These are phyloP conservation scores for Aldabrachelys gigantea DNA, from an alignment of 2,113 vertebrate species.

Conservation along the genomic window DNA sequence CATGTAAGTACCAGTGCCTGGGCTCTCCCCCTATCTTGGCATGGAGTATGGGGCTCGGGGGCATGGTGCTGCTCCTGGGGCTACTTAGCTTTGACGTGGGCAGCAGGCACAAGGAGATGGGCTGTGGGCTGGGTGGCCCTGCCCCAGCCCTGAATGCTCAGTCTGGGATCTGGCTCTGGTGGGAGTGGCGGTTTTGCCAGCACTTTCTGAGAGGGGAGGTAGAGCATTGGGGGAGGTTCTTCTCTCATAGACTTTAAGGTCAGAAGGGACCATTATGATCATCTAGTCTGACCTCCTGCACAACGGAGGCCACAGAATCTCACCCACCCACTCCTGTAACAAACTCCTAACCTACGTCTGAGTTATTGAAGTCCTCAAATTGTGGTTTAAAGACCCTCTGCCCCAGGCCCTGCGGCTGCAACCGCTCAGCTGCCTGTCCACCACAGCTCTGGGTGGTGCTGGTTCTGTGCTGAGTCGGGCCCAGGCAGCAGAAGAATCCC, in stretches of 20 bases:
- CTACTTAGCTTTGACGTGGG: constrained; percentile 62
- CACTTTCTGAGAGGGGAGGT: constrained; percentile 52
- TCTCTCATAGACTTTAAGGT: not conserved
- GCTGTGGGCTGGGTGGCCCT: constrained; percentile 12
- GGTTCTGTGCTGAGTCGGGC: not conserved
- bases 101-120: not conserved
- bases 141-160: not conserved
- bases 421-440: not conserved
- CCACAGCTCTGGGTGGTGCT: not conserved
- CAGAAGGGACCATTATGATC: too few relatives aligned
- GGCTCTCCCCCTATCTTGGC: accelerated
- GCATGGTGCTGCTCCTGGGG: not conserved
- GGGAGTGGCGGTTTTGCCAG: constrained; percentile 54
- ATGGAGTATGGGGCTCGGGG: not conserved
- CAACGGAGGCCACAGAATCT: too few relatives aligned
- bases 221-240: constrained; percentile 22
- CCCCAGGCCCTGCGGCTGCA: not conserved
- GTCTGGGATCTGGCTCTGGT: constrained; percentile 52
- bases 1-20: constrained; percentile 74
- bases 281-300: too few relatives aligned
- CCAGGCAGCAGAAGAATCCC: not conserved
- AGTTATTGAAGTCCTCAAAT: too few relatives aligned
- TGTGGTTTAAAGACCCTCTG: not conserved
- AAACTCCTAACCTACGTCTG: too few relatives aligned
- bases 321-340: too few relatives aligned